These are phyloP conservation scores for Cacatua alba DNA, from an alignment of 2,113 vertebrate genomes.

Conservation along the genomic window DNA sequence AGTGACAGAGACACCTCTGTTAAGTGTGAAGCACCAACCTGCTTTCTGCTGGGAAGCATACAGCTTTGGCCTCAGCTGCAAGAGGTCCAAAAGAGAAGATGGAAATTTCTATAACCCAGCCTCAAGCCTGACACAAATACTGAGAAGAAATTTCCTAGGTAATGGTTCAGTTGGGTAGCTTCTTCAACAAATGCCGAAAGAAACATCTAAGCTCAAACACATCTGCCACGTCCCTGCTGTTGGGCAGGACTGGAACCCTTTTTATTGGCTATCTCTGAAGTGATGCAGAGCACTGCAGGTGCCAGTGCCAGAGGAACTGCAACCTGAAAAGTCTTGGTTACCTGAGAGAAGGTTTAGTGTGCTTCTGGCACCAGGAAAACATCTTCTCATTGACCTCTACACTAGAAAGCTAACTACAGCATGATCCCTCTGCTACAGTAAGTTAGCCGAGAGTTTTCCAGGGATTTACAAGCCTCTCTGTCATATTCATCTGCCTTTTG, in stretches of 20 bases:
- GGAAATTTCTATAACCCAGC: neutral
- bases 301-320: neutral
- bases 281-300: neutral
- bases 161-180: neutral
- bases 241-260: neutral
- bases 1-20: slow-evolving; percentile 44
- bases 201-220: neutral
- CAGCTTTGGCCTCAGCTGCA: slow-evolving; percentile 74
- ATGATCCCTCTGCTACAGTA: neutral
- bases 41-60: slow-evolving; percentile 74
- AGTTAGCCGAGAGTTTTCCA: neutral
- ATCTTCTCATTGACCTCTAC: neutral
- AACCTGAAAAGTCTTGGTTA: neutral
- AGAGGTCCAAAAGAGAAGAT: neutral
- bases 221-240: neutral
- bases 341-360: neutral
- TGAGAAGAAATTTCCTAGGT: neutral
- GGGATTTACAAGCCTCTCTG: neutral
- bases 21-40: slow-evolving; percentile 52
- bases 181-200: neutral
- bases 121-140: neutral
- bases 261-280: neutral
- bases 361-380: neutral
- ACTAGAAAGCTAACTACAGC: neutral
- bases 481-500: neutral